Percentiles rank a stretch among this genome's conserved stretches.
These are phyloP conservation scores for Drosophila lutescens DNA, from an alignment of 2,888 invertebrate species.

Conservation along the genomic window DNA sequence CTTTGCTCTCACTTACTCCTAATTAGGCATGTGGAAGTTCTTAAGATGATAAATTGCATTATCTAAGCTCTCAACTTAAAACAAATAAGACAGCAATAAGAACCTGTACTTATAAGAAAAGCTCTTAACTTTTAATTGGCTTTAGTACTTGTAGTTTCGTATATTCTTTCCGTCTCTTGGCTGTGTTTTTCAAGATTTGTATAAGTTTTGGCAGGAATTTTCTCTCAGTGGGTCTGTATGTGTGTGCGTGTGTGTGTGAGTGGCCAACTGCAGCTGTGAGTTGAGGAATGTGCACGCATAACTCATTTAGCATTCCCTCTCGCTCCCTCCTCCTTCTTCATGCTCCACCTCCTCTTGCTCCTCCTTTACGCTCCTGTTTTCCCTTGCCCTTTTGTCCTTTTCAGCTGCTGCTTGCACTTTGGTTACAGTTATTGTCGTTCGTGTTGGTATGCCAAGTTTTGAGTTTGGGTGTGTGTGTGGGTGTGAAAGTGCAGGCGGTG, in stretches of 20 bases:
- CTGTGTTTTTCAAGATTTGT: not conserved
- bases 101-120: not conserved
- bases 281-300: conserved; percentile 42
- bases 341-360: not conserved
- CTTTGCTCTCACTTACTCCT: not conserved
- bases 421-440: conserved; percentile 37
- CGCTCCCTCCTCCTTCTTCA: not conserved
- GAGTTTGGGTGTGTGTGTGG: not conserved
- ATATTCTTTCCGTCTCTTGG: not conserved
- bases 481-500: conserved; percentile 1
- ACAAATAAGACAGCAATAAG: too few relatives aligned
- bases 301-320: conserved; percentile 39
- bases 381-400: not conserved
- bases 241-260: conserved; percentile 3
- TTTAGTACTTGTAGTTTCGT: not conserved
- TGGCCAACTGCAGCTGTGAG: conserved; percentile 33
- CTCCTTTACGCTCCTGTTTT: not conserved
- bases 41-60: not conserved
- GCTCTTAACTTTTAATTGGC: not conserved
- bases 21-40: not conserved
- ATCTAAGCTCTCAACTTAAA: not conserved
- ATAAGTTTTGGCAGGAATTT: conserved; percentile 8
- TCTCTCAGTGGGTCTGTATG: conserved; percentile 7
- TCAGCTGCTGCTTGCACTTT: conserved; percentile 26
- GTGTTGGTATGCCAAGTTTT: conserved; percentile 33